Conservation (phyloP, 1,140 invertebrate species). For the Metopolophium dirhodum region DNA sequence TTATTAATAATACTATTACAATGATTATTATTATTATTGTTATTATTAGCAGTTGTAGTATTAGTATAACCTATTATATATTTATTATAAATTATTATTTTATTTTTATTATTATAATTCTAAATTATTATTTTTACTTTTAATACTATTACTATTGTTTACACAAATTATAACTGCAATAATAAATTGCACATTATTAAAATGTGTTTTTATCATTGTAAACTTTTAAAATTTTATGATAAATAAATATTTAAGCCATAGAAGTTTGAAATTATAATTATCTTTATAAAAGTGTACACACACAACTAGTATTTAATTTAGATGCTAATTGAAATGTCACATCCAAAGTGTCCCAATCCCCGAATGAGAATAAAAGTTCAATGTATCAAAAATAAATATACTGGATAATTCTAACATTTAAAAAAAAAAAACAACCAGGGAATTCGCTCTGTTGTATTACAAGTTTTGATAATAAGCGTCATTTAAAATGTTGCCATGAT, state of each 20-base stretch:
- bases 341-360: neutral
- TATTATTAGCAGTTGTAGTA: neutral
- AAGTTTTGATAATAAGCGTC: too few species aligned
- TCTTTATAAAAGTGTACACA: neutral
- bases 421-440: too few species aligned
- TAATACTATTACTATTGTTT: conserved; percentile 56
- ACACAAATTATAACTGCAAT: conserved; percentile 49
- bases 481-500: too few species aligned
- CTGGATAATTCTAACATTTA: too few species aligned
- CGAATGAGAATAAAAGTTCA: neutral
- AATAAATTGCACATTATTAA: conserved; percentile 51
- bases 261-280: neutral
- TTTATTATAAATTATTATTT: conserved; percentile 1
- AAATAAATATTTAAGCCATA: conserved; percentile 14
- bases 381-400: neutral
- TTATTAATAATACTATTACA: neutral
- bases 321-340: neutral
- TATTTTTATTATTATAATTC: neutral
- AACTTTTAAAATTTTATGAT: conserved; percentile 12
- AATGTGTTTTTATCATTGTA: conserved; percentile 37
- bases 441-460: too few species aligned
- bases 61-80: neutral
- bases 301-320: neutral
- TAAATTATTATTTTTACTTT: conserved; percentile 48
- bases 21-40: conserved; percentile 2